Evolutionary conservation across 2,888 invertebrate genomes (phyloP), one percentile per base, ranked within the genome.

Genomic region (Unio pictorum): DNA sequence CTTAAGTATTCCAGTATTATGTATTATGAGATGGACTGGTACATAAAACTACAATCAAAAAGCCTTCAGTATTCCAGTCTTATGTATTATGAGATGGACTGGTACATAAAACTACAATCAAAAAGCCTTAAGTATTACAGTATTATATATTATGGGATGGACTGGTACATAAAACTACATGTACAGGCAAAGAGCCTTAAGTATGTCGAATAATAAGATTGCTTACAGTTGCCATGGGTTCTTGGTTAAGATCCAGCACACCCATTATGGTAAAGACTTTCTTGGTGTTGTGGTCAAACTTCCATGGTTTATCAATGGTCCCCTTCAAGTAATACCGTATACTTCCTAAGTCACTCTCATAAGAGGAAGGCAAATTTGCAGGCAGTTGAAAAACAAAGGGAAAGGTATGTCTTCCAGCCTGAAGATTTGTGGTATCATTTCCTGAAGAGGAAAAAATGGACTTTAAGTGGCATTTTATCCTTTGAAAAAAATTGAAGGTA

Each of bases 271-370:
- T 95, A 86, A 96, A 96, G 6, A 94, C 93, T 90, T 93, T 93
- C 91, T 95, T 95, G 64, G 93, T 93, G 80, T 95, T 95, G 84
- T 95, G 94, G 90, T 96, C 95, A 87, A 94, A 94, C 84, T 95
- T 94, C 93, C 95, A 95, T 8, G 96, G 94, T 28, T 95, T 92
- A 85, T 96, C 95, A 26, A 96, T 91, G 0, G 93, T 93, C 1
- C 94, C 94, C 90, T 94, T 95, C n/a, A 95, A 92, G 15, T 93
- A 93, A 86, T 96, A 97, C 28, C 95, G 92, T 57, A 97, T 96
- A 28, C 66, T 68, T 3, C 86, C 86, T 58, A 72, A 61, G 1
- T 30, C 60, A 17, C 86, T 85, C 67, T 89, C 89, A 79, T 84
- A 88, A 3, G 87, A 87, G 0, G 86, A 84, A 1, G 89, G 89